phyloP scores from a whole-genome alignment of 2,888 invertebrate species.

The Amorpha juglandis region DNA sequence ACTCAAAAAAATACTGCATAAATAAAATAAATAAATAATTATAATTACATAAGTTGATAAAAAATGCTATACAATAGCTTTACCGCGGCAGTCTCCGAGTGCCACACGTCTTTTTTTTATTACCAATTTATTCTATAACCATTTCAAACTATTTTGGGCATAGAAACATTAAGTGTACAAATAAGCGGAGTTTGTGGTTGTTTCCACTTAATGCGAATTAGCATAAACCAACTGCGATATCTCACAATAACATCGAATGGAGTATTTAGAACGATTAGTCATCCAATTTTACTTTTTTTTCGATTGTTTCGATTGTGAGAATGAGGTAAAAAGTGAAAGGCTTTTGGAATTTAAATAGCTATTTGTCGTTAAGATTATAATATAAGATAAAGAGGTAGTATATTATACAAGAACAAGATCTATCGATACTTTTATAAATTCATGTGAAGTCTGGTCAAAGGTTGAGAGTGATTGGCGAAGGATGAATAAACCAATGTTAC shows the following conservation, averaged over 20 bases:
- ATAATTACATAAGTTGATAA: no score
- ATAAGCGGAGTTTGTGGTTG: not conserved
- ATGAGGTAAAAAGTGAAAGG: constrained; percentile 5
- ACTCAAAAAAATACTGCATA: no score
- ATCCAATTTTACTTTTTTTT: not conserved
- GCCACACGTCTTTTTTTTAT: no score
- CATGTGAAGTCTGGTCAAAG: no score
- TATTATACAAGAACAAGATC: no score
- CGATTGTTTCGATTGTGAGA: not conserved
- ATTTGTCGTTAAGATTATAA: not conserved
- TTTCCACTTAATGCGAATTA: not conserved
- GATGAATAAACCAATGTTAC: no score
- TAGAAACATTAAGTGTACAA: not conserved
- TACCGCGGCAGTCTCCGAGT: no score
- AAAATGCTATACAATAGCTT: no score
- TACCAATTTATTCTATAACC: not conserved
- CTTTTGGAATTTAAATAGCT: not conserved
- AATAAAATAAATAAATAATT: no score
- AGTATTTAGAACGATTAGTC: not conserved
- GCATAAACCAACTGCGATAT: not conserved
- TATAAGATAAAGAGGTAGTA: no score
- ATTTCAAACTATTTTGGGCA: not conserved
- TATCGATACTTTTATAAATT: no score
- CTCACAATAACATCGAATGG: not conserved
- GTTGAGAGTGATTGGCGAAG: no score